Evolutionary conservation across 1,140 invertebrate genomes (phyloP).

Genomic region (Conus betulinus): DNA sequence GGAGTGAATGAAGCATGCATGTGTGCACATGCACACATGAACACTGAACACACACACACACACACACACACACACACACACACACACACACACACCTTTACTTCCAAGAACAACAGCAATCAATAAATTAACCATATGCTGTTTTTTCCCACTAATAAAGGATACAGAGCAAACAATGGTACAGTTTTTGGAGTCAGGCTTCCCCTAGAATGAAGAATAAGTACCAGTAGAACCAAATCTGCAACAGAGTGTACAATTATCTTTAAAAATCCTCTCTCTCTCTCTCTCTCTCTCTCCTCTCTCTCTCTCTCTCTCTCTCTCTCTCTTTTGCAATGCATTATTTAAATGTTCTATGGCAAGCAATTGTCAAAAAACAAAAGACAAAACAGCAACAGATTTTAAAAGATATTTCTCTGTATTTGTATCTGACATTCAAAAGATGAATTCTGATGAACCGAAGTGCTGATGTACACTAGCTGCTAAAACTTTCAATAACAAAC

Average conservation of each 20-base stretch:
- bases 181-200: conserved; percentile 36
- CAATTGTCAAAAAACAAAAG: no score
- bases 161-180: conserved; percentile 52
- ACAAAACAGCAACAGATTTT: no score
- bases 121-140: no score
- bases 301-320: no score
- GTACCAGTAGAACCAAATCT: conserved; percentile 51
- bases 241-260: conserved; percentile 7
- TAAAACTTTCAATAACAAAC: no score
- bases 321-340: no score
- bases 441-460: no score
- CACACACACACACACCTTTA: not conserved
- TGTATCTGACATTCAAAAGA: no score
- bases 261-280: not conserved
- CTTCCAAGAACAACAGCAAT: not conserved
- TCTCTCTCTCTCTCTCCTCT: no score
- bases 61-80: not conserved
- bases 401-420: no score
- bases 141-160: conserved; percentile 23
- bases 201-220: conserved; percentile 46
- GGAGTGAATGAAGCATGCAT: not conserved
- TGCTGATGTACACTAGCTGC: no score
- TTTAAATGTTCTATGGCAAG: no score
- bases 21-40: not conserved
- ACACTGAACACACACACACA: not conserved